Percentiles rank a stretch among this genome's conserved stretches.
Conservation (phyloP, 1,140 invertebrate genomes). For the Xylocopa sonorina region DNA sequence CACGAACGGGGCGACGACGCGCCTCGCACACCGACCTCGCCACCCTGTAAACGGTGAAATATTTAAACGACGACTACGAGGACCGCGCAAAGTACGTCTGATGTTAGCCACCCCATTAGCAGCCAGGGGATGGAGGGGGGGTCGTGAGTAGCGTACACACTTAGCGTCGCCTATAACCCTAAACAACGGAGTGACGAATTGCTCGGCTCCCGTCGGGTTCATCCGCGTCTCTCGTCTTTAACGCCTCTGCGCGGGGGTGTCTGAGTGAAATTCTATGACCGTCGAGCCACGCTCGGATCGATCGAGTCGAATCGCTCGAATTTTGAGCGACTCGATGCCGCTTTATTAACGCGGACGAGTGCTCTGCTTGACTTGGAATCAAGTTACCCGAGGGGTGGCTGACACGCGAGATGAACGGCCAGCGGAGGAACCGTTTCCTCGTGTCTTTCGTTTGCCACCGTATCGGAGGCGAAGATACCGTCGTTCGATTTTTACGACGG, state of each 20-base stretch:
- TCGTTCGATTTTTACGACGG: conserved; percentile 14
- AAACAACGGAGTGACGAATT: conserved; percentile 1
- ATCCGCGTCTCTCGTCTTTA: background rate
- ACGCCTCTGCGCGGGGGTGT: too few species aligned
- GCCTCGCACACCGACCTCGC: too few species aligned
- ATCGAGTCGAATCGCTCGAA: too few species aligned
- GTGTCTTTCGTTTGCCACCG: background rate
- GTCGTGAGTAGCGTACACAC: background rate
- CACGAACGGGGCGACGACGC: too few species aligned
- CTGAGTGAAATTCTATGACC: too few species aligned
- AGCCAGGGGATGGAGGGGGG: background rate
- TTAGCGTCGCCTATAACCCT: background rate
- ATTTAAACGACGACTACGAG: conserved; percentile 46
- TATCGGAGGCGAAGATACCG: background rate
- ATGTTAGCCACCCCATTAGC: conserved; percentile 36
- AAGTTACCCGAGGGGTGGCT: too few species aligned
- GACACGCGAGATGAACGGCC: background rate
- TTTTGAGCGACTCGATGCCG: too few species aligned
- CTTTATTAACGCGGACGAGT: too few species aligned
- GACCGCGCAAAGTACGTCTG: conserved; percentile 30
- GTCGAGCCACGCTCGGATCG: too few species aligned
- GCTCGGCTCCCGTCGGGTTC: background rate
- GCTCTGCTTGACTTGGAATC: too few species aligned
- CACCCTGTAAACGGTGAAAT: conserved; percentile 48
- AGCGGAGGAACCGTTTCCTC: background rate